Evolutionary conservation across 1,140 invertebrate species (phyloP).

Genomic region (Drosophila orena): DNA sequence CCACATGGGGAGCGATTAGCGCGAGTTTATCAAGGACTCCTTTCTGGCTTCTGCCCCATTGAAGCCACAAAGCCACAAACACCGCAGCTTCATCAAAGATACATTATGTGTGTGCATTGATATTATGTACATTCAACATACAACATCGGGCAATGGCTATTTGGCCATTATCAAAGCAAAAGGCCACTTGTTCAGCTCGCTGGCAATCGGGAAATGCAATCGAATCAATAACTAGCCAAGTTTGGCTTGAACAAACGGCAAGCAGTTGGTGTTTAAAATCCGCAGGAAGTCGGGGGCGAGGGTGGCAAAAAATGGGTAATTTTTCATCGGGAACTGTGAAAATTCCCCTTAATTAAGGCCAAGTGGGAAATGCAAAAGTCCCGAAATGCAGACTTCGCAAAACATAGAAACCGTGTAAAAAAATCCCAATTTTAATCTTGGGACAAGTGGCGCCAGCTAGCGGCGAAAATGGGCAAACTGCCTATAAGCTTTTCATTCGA

Average conservation of each 20-base stretch:
- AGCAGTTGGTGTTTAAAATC: conserved; percentile 8
- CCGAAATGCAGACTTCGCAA: background rate
- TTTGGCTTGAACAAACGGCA: conserved; percentile 1
- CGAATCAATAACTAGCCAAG: conserved; percentile 41
- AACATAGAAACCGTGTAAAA: background rate
- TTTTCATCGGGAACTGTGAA: background rate
- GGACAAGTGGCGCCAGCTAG: conserved; percentile 15
- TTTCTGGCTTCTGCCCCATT: background rate
- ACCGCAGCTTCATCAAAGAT: conserved; percentile 51
- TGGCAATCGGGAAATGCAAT: conserved; percentile 28
- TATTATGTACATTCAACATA: conserved; percentile 13
- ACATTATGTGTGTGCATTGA: conserved; percentile 44
- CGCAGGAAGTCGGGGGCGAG: too few species aligned
- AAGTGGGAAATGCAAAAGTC: background rate
- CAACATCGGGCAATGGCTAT: conserved; percentile 12
- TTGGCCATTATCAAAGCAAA: conserved; percentile 13
- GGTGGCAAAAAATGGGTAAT: background rate
- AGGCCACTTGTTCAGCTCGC: conserved; percentile 4
- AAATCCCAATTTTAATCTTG: background rate
- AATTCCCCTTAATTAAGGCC: background rate
- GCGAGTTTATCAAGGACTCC: conserved; percentile 21
- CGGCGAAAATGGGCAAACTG: background rate
- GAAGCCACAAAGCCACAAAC: conserved; percentile 30
- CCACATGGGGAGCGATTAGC: conserved; percentile 58
- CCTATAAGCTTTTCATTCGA: conserved; percentile 3